Conservation (phyloP, 2,888 invertebrate species). For the Eilema sororculum region DNA sequence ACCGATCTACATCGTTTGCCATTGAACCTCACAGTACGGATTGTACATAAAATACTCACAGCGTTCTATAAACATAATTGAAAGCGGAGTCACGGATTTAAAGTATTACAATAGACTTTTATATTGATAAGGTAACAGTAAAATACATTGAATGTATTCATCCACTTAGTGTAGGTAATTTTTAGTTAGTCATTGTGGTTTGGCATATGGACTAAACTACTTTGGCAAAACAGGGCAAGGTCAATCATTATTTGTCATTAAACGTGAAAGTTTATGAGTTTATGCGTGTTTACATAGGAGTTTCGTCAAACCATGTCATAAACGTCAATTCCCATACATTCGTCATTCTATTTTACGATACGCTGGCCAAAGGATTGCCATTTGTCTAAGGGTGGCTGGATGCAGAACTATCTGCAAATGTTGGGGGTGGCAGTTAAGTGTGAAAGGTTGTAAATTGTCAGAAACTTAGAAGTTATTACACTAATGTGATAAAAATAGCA, state of each 20-base stretch:
- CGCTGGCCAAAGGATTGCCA: too few species aligned
- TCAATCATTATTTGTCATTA: background rate
- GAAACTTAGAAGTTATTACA: too few species aligned
- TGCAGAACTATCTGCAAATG: background rate
- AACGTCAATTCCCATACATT: too few species aligned
- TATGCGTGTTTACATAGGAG: background rate
- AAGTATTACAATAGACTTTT: slow-evolving; percentile 6
- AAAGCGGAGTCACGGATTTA: slow-evolving; percentile 5
- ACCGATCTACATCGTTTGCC: slow-evolving; percentile 11
- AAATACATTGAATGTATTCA: slow-evolving; percentile 6
- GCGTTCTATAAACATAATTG: slow-evolving; percentile 13
- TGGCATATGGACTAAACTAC: background rate
- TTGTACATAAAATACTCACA: background rate
- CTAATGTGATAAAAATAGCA: too few species aligned
- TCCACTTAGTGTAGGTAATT: background rate
- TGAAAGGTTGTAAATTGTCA: too few species aligned
- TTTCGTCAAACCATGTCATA: too few species aligned
- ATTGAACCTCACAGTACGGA: slow-evolving; percentile 11
- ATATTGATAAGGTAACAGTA: background rate
- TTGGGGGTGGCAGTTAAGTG: too few species aligned
- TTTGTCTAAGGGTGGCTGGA: too few species aligned
- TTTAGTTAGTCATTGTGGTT: background rate
- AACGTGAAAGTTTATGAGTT: background rate
- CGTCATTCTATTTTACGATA: too few species aligned
- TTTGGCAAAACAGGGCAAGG: background rate